Conservation (phyloP, 2,113 vertebrate genomes). For the Trogon melanurus region DNA sequence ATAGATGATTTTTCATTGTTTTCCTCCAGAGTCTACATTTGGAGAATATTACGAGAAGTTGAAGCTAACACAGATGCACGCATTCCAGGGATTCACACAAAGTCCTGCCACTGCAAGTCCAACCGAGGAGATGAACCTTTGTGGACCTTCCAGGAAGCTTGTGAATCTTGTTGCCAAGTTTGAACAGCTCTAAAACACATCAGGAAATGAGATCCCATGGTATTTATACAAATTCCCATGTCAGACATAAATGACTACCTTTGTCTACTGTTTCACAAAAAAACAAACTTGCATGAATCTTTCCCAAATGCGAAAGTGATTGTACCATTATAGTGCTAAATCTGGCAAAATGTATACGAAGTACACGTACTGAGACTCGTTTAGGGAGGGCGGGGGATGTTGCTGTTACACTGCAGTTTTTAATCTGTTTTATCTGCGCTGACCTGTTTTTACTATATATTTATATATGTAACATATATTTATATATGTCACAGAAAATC, state of each 20-base stretch:
- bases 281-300: constrained; percentile 1
- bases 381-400: neutral
- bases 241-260: constrained; percentile 50
- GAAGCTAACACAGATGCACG: constrained; percentile 21
- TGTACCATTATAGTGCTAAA: neutral
- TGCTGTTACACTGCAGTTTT: neutral
- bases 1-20: constrained; percentile 13
- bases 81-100: neutral
- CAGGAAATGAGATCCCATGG: constrained; percentile 36
- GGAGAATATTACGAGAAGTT: constrained; percentile 12
- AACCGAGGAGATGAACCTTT: constrained; percentile 1
- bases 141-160: constrained; percentile 60
- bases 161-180: constrained; percentile 44
- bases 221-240: constrained; percentile 52
- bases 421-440: neutral
- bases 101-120: neutral
- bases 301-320: constrained; percentile 26
- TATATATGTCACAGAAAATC: neutral
- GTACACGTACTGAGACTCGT: neutral
- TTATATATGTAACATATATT: neutral
- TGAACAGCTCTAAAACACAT: constrained; percentile 49
- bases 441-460: neutral
- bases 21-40: constrained; percentile 18
- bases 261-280: constrained; percentile 21
- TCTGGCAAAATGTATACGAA: neutral